Evolutionary conservation across 2,113 vertebrate species (phyloP), one percentile per base, ranked within the genome.

Genomic region (Mirza zaza): DNA sequence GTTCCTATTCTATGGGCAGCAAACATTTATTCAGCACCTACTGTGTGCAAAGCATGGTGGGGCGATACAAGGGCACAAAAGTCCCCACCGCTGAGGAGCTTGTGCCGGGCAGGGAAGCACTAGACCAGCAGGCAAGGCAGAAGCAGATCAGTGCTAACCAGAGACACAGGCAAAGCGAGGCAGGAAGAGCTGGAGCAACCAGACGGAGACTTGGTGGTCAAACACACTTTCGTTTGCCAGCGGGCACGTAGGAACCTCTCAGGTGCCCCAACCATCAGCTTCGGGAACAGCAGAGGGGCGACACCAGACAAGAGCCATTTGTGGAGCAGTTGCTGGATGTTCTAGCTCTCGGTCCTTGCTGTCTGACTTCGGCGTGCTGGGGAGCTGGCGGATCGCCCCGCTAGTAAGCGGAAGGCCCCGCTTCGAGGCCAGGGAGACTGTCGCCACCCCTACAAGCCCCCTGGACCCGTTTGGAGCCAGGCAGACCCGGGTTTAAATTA

Each of bases 131-230:
- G 48, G 32, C 1, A 0, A 8, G 18, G 76, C 2, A 0, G 81
- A 27, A 50, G 17, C 68, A 11, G 1, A 0, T 21, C 6, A 0
- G 27, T 1, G 27, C 34, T 12, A 10, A 52, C 15, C 9, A 8
- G 17, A 3, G 36, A 7, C 76, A 13, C 1, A 3, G 8, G 68
- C 76, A 0, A 17, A n/a, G 45, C 36, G 0, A 0, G 42, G 23
- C 34, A 18, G 32, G 36, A 27, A 8, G 25, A 11, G 8, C 77
- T 10, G 4, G 6, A 15, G 68, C 7, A 8, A 25, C 6, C 2
- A 2, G 57, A 29, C 0, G 5, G 1, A 8, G 0, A 59, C 10
- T 0, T 3, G 23, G 67, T 2, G 6, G 20, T 55, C 27, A 17
- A 2, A 36, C 65, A 12, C 11, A 1, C 36, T 11, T 18, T 2